Base-by-base conservation (phyloP, 2,888 invertebrate genomes). In the Andrena camellia region DNA sequence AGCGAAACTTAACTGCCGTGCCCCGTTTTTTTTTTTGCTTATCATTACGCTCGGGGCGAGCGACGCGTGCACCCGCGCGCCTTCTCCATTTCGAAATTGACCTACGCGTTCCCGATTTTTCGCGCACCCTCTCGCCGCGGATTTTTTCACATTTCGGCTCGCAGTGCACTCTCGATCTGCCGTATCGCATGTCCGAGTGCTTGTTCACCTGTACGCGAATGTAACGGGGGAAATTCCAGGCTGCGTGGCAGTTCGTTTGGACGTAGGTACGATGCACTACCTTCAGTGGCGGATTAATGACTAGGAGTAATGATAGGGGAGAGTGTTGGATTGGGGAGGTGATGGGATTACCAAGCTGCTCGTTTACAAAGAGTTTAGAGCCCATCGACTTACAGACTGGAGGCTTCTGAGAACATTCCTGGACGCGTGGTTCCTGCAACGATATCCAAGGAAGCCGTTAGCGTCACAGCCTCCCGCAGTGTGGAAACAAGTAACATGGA, bases 381-480 rank as follows among this genome's bases (percentile, higher is more conserved):
- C 29, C 17, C 6, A 6, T 10, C 29, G 17, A 57, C 26, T 57
- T 26, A 13, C 13, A 42, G 8, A n/a, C 7, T 26, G 26, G 8
- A 10, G n/a, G 10, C 10, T n/a, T 0, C 5, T 0, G 63, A 29
- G 26, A 35, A n/a, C 20, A 7, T 62, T 54, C 17, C 10, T 2
- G 4, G 17, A 8, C 20, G 20, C 29, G 5, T 42, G 23, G 54
- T 52, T 29, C 26, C 31, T 29, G 29, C 59, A 31, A 26, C n/a
- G 20, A 35, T 13, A 42, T 70, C 33, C 63, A 67, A 64, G 33
- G 48, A 57, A 75, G 60, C 77, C 88, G 86, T 88, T 88, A 85
- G 62, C 64, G 75, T 76, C 70, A 35, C 52, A 50, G 52, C 13
- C 23, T 57, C n/a, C 17, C 8, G 63, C 50, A 20, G 73, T 60